A percentile compares a stretch with the other conserved stretches of the same genome.
phyloP scores from a whole-genome alignment of 2,797 vertebrate genomes.

The Spinibarbus caldwelli region DNA sequence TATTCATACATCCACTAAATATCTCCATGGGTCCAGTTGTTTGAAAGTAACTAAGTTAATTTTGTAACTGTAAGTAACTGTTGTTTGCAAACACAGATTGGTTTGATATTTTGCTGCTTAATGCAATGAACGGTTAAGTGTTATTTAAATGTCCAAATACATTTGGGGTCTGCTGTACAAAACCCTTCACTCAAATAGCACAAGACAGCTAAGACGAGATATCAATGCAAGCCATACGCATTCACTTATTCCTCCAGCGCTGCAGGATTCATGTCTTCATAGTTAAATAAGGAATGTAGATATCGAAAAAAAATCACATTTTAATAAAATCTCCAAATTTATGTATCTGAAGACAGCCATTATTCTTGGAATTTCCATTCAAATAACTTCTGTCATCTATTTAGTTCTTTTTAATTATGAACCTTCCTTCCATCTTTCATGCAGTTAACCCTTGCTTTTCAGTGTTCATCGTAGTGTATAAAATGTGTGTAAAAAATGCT shows the following conservation, averaged over 20 bases:
- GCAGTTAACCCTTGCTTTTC: constrained; percentile 59
- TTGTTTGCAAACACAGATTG: not conserved
- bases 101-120: not conserved
- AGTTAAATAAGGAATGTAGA: constrained; percentile 68
- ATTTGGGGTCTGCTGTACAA: not conserved
- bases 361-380: constrained; percentile 75
- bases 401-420: constrained; percentile 67
- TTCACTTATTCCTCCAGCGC: constrained; percentile 45
- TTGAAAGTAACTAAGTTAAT: not conserved
- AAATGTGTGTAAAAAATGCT: not conserved
- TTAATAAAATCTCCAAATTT: constrained; percentile 79
- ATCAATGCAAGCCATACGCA: constrained; percentile 49
- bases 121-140: not conserved
- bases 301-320: constrained; percentile 66
- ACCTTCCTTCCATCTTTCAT: constrained; percentile 29
- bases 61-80: too few relatives aligned
- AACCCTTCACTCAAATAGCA: not conserved
- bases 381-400: constrained; percentile 62
- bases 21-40: not conserved
- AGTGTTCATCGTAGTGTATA: not conserved
- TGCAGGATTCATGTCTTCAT: constrained; percentile 55
- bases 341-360: constrained; percentile 67
- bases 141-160: not conserved
- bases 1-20: not conserved
- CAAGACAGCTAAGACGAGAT: not conserved